These are phyloP conservation scores for Hypercompe scribonia DNA, from an alignment of 2,888 invertebrate species.

Conservation along the genomic window DNA sequence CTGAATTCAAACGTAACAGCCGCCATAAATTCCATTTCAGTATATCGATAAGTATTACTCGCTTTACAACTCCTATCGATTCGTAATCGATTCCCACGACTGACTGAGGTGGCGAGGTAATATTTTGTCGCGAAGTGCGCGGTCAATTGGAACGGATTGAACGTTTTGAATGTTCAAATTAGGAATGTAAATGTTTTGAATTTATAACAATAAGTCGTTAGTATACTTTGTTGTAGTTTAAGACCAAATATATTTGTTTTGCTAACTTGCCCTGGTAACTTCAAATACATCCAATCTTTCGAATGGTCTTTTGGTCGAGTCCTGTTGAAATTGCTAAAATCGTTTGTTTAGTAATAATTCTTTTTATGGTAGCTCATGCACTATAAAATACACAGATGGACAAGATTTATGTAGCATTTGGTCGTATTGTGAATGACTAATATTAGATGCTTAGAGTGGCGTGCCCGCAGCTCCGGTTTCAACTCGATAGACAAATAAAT, in stretches of 20 bases:
- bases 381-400: no score
- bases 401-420: no score
- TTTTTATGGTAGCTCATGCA: no score
- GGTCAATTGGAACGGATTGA: constrained; percentile 41
- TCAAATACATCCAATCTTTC: background rate
- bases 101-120: constrained; percentile 48
- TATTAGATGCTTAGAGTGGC: no score
- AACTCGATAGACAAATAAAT: no score
- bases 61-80: constrained; percentile 59
- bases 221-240: background rate
- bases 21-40: constrained; percentile 38
- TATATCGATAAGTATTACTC: constrained; percentile 61
- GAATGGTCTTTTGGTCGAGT: no score
- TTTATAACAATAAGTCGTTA: constrained; percentile 15
- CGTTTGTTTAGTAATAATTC: no score
- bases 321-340: no score
- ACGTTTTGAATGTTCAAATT: constrained; percentile 39
- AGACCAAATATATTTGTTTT: background rate
- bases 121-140: constrained; percentile 39
- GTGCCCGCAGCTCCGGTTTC: no score
- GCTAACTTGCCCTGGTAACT: no score
- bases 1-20: constrained; percentile 17
- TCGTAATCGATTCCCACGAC: constrained; percentile 75
- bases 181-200: constrained; percentile 34
- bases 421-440: no score